phyloP scores from a whole-genome alignment of 2,888 invertebrate genomes.

The Agrilus mali region DNA sequence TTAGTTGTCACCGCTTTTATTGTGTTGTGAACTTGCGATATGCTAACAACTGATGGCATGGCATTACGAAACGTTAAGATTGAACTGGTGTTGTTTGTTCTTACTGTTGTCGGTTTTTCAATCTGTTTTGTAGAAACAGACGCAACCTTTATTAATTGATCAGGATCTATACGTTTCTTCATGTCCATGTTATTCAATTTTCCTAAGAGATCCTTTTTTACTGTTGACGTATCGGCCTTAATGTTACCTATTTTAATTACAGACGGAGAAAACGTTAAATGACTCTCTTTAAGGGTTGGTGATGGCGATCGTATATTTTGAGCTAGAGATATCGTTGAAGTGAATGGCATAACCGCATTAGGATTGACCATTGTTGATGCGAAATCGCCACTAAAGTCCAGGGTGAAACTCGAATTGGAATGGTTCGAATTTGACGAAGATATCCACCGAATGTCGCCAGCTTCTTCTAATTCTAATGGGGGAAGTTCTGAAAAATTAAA shows the following conservation, averaged over 20 bases:
- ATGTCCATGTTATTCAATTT: constrained; percentile 35
- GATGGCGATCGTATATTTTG: constrained; percentile 39
- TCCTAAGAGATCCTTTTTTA: constrained; percentile 52
- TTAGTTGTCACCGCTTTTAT: constrained; percentile 13
- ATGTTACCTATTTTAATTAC: constrained; percentile 51
- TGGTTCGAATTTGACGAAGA: constrained; percentile 37
- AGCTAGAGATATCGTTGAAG: constrained; percentile 37
- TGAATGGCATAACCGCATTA: constrained; percentile 74
- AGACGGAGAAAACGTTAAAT: constrained; percentile 59
- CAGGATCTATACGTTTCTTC: constrained; percentile 22
- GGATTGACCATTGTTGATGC: constrained; percentile 76
- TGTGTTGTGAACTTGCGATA: constrained; percentile 22
- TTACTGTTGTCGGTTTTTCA: constrained; percentile 23
- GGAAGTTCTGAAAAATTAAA: constrained; percentile 51
- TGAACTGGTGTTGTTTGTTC: constrained; percentile 12
- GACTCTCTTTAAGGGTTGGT: constrained; percentile 55
- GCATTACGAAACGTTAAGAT: constrained; percentile 26
- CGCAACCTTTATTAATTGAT: constrained; percentile 28
- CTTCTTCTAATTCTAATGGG: constrained; percentile 55
- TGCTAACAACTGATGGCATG: constrained; percentile 22
- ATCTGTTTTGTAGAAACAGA: constrained; percentile 28
- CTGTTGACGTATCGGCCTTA: constrained; percentile 37
- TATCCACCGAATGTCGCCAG: constrained; percentile 45
- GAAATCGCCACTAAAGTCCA: constrained; percentile 58
- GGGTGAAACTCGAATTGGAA: constrained; percentile 51